Base-by-base conservation (phyloP, 2,797 vertebrate genomes). In the Argya squamiceps region DNA sequence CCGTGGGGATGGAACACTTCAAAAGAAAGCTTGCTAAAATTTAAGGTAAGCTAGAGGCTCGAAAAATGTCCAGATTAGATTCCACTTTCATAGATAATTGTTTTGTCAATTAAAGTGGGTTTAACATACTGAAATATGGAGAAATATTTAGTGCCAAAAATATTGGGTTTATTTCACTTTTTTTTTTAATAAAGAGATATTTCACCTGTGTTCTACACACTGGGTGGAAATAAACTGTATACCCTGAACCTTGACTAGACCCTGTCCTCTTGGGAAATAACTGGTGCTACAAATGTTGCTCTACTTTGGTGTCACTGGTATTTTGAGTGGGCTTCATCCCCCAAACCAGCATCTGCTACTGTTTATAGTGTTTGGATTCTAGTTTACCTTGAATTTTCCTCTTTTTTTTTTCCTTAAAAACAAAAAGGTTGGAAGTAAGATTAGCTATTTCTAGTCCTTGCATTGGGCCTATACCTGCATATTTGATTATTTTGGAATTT, bases 21-120 rank as follows among this genome's bases (percentile, higher is more conserved):
- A 91, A 95, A 97, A 94, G 76, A 81, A 95, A 95, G 68, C 29
- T 92, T 32, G 34, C 65, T 97, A 95, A 90, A 96, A 96, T 96
- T 96, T 92, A 93, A 93, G 91, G 77, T 94, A 92, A 97, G 88
- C 85, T 88, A 90, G 89, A 96, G 81, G 63, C 36, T 87, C 16
- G 15, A 89, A 96, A 93, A 95, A n/a, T 12, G 67, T 76, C 71
- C 41, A 46, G 86, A 87, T 88, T 63, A 55, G 41, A 47, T 91
- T 83, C 56, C 2, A 4, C 81, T 86, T 70, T 55, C 80, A 77
- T 17, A 84, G 82, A 80, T 26, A 91, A 96, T 68, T 87, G 50
- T 30, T 56, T 83, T 86, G 29, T 71, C 39, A 53, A 23, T 83
- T 56, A 59, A 62, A 88, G 71, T 53, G 74, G 65, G 55, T 67